Base-by-base conservation (phyloP, 2,888 invertebrate species). In the Sussaba pulchella region DNA sequence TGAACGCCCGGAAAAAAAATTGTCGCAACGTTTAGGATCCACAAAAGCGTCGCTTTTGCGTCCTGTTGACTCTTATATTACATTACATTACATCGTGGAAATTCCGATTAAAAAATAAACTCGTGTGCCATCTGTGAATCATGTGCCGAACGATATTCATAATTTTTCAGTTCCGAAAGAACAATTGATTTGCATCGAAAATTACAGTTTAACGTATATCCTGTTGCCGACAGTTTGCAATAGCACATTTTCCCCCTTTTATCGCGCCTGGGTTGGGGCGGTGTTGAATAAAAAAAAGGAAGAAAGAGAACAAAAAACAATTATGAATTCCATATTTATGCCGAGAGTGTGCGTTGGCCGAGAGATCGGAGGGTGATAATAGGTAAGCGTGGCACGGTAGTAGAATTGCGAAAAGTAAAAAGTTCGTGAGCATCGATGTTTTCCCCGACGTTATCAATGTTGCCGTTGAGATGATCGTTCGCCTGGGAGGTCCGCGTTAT, bases 401-500 rank as follows among this genome's bases (percentile, higher is more conserved):
- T 17, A 12, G 24, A 9, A 43, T 21, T 10, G 54, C 24, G 45
- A 77, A 76, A 69, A 70, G 78, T 79, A 83, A 82, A 82, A 82
- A 69, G 78, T 81, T 61, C 74, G 59, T 66, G 66, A 67, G 80
- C 87, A 89, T 89, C 87, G 88, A 88, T 89, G 86, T 86, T 86
- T 79, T 70, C 81, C 85, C 84, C 80, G 84, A 83, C 85, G 87
- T 87, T 89, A 89, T 90, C 89, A 86, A 84, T 84, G 78, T 83
- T 26, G 57, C 57, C 78, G 87, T 87, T 86, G 89, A 89, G 89
- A 89, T 88, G 89, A 91, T 91, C 89, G 83, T 86, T 90, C 90
- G 89, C 91, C 82, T 91, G 89, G 90, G 91, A 91, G 90, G 91
- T 91, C 90, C 87, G 57, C 57, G 89, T 91, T 91, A 91, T 91